Conservation (phyloP, 1,140 invertebrate genomes). For the Streblospio benedicti region DNA sequence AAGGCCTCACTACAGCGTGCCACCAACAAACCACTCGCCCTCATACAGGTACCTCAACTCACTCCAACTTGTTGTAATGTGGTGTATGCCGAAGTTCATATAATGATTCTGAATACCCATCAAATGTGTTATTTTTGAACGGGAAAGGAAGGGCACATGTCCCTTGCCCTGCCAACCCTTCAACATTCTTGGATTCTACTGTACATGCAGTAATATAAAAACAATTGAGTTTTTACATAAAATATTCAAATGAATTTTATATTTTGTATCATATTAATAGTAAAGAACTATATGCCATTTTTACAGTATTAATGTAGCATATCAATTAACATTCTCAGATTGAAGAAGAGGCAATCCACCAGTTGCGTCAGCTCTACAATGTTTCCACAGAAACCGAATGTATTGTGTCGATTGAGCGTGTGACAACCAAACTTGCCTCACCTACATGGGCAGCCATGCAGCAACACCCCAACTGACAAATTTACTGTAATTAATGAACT, state of each 20-base stretch:
- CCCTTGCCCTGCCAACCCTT: no score
- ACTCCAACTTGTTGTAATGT: neutral
- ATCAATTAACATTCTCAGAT: slow-evolving; percentile 48
- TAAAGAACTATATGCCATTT: neutral
- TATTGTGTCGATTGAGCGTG: slow-evolving; percentile 56
- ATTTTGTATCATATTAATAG: neutral
- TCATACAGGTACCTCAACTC: slow-evolving; percentile 53
- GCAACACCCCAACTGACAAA: no score
- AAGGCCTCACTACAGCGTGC: slow-evolving; percentile 24
- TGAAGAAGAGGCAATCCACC: slow-evolving; percentile 65
- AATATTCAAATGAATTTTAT: neutral
- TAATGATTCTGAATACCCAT: neutral
- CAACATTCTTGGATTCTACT: neutral
- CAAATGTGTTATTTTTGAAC: neutral
- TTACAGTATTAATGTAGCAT: neutral
- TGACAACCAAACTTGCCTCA: slow-evolving; percentile 45
- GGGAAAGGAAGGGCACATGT: neutral
- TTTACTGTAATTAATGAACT: no score
- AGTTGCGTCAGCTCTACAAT: slow-evolving; percentile 59
- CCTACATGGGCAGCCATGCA: slow-evolving; percentile 53
- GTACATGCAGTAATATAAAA: neutral
- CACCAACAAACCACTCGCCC: slow-evolving; percentile 48
- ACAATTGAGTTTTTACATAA: neutral
- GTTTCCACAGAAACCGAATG: slow-evolving; percentile 55
- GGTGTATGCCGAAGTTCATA: neutral